A percentile compares a stretch with the other conserved stretches of the same genome.
Conservation (phyloP, 2,113 vertebrate genomes). For the Agapornis roseicollis region DNA sequence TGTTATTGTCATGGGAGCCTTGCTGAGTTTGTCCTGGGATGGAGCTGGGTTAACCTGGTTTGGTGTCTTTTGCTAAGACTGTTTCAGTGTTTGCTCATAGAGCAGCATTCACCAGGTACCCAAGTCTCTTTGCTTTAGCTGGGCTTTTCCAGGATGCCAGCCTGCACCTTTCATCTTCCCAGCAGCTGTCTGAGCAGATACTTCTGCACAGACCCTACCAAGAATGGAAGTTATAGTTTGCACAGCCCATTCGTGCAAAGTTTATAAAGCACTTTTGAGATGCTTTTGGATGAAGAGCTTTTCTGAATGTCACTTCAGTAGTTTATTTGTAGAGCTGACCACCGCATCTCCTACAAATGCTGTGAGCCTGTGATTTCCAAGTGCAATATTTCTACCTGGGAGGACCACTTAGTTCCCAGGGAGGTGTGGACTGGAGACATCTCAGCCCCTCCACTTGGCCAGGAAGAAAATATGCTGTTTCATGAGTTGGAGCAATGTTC, state of each 20-base stretch:
- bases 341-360: background rate
- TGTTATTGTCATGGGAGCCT: background rate
- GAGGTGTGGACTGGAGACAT: background rate
- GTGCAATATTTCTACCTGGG: background rate
- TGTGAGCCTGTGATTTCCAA: background rate
- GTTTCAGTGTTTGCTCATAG: background rate
- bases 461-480: conserved; percentile 26
- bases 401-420: background rate
- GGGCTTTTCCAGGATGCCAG: background rate
- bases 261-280: conserved; percentile 36
- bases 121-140: background rate
- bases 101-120: background rate
- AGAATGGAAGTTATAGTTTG: background rate
- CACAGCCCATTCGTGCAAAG: background rate
- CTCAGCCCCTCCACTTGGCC: background rate
- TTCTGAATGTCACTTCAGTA: conserved; percentile 7
- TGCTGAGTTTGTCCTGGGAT: background rate
- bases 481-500: background rate
- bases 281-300: conserved; percentile 2
- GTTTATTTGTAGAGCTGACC: conserved; percentile 9
- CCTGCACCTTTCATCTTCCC: background rate
- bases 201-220: background rate
- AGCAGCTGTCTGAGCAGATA: background rate
- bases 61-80: background rate
- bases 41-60: background rate